Evolutionary conservation across 1,140 invertebrate genomes (phyloP), one percentile per base, ranked within the genome.

Genomic region (Drosophila prosaltans): DNA sequence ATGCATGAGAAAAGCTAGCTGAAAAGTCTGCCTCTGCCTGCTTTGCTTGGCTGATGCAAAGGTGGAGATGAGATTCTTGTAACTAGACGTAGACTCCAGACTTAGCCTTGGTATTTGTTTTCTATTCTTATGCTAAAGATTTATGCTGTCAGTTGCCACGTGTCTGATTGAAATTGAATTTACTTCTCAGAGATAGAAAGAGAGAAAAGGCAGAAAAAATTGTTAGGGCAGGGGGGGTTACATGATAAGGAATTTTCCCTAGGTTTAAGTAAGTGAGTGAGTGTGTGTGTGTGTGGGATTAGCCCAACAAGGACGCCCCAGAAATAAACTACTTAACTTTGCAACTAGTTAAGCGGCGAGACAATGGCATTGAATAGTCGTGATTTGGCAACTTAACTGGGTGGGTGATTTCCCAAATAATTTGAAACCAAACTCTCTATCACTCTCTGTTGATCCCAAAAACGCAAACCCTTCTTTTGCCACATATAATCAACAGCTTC

Each of bases 131-230:
- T 88, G 83, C 84, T 84, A 88, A 84, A 78, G 84, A 80, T 73
- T 51, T 84, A 72, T 63, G 69, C 82, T 89, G 83, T 89, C 83
- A 83, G 62, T 82, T 74, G 83, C 84, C 83, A 88, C 83, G 83
- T 88, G 83, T 79, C 84, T 79, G 74, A 88, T 88, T 68, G 71
- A 88, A 88, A 88, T 88, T 88, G 84, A 88, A 88, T 88, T 89
- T 80, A 70, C 69, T 72, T 54, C 60, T 62, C 40, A 6, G 32
- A 11, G 16, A 39, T 8, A 9, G 3, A 51, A 5, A 26, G 21
- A 51, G 7, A 48, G 21, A 48, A 7, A 11, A 16, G 6, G n/a
- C 16, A 8, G 5, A 9, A 16, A 48, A 51, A 4, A 7, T 36
- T 36, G 32, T 2, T 6, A 36, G 32, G 6, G 32, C 1, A 1